Evolutionary conservation across 37 sponge, comb jelly and placozoan genomes (phyloP), one percentile per base, ranked within the genome.

Genomic region (Eunapius fragilis): DNA sequence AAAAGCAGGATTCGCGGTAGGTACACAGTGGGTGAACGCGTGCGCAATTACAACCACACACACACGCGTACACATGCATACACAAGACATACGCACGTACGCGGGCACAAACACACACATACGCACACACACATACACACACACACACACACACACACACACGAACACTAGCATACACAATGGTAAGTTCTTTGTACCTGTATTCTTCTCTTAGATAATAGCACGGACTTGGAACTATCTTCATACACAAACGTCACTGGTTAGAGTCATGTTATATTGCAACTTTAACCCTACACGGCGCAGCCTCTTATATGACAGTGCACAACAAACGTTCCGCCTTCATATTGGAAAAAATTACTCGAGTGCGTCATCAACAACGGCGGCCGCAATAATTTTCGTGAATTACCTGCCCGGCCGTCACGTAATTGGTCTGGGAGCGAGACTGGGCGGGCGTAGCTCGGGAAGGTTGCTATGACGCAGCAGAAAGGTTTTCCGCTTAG

Each of bases 341-440:
- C 58, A 58, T 58, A 58, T 58, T 58, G 22, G 58, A 58, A 58
- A 58, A 58, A 58, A 58, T 58, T 19, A 58, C 58, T 58, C 58
- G 58, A 58, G 14, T 58, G 58, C 58, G 58, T 58, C 58, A 58
- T 58, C 58, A 17, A 58, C 58, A 12, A 13, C 6, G 1, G 58
- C 58, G 58, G 58, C 19, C 58, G 58, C 14, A 58, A 58, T 58
- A 17, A 17, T 19, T 12, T 58, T 58, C 58, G 14, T 58, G 58
- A 9, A 6, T 9, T 41, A 41, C 41, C 41, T 41, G 19, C n/a
- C n/a, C n/a, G n/a, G n/a, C 58, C 58, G 58, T 58, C 58, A 32
- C 30, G 74, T 72, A 72, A 72, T 32, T 31, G 12, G 74, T 72
- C 30, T 31, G 36, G 45, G 37, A 72, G 41, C 74, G 37, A 74